Percentiles rank a stretch among this genome's conserved stretches.
Conservation (phyloP, 2,888 invertebrate genomes). For the Chrysolina oricalcia region DNA sequence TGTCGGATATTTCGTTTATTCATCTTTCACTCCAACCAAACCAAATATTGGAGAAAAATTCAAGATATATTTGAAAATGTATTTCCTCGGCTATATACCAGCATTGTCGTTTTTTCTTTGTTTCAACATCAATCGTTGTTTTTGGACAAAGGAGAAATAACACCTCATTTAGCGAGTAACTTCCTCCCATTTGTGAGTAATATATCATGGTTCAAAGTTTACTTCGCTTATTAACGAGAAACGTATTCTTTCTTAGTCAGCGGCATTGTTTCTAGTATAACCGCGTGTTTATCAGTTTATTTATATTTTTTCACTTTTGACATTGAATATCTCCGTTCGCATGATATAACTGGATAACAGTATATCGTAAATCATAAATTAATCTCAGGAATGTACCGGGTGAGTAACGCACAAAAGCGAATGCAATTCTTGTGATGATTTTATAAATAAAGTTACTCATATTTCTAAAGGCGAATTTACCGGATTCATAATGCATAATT, state of each 20-base stretch:
- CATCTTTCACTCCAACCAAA: too few species aligned
- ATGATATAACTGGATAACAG: conserved; percentile 35
- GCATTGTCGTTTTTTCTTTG: too few species aligned
- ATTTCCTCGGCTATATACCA: too few species aligned
- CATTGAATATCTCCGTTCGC: conserved; percentile 26
- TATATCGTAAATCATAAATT: conserved; percentile 20
- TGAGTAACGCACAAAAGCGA: background rate
- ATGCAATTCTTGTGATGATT: background rate
- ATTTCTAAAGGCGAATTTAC: too few species aligned
- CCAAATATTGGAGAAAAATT: too few species aligned
- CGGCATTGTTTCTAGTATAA: conserved; percentile 6
- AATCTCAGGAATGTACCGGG: conserved; percentile 1
- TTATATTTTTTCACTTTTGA: conserved; percentile 29
- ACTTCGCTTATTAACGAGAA: conserved; percentile 18
- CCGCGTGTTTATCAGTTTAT: conserved; percentile 22
- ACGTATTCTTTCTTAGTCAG: conserved; percentile 13
- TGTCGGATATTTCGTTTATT: too few species aligned
- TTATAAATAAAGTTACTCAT: too few species aligned
- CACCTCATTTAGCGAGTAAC: background rate
- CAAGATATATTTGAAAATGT: too few species aligned
- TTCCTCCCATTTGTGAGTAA: background rate
- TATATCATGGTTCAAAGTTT: conserved; percentile 22
- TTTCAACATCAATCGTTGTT: background rate
- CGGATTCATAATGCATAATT: too few species aligned
- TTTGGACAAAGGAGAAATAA: conserved; percentile 10